These are phyloP conservation scores for Streptopelia turtur DNA, from an alignment of 2,797 vertebrate species.

Conservation along the genomic window DNA sequence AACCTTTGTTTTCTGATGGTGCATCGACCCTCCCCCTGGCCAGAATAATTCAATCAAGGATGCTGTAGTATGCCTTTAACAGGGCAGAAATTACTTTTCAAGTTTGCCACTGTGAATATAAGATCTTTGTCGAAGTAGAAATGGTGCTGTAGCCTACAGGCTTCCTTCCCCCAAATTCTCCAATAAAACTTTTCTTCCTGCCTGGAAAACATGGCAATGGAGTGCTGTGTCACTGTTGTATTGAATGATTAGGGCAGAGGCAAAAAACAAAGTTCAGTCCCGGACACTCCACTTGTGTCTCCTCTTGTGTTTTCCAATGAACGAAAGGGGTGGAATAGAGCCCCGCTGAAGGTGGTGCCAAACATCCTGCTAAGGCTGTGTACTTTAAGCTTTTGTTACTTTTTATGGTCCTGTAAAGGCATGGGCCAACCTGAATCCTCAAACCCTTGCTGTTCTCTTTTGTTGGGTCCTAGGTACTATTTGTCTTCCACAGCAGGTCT, in stretches of 20 bases:
- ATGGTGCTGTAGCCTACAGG: background rate
- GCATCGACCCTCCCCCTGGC: background rate
- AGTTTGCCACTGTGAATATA: background rate
- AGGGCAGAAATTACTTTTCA: background rate
- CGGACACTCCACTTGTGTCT: background rate
- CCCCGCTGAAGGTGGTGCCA: background rate
- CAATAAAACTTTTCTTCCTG: background rate
- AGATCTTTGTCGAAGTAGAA: background rate
- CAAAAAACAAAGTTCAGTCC: background rate
- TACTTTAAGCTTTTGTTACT: background rate
- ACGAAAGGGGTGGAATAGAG: background rate
- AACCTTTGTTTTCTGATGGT: background rate
- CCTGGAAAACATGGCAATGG: background rate
- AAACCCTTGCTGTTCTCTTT: background rate
- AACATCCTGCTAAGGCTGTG: rapidly evolving
- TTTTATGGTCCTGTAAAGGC: background rate
- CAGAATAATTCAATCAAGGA: background rate
- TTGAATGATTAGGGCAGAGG: background rate
- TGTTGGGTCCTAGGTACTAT: background rate
- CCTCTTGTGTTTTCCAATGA: background rate
- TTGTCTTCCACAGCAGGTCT: background rate
- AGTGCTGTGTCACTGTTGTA: background rate
- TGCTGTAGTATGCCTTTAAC: background rate
- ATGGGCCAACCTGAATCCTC: background rate
- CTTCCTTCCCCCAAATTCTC: background rate